Conservation (phyloP, 1,140 invertebrate genomes). For the Drosophila nikananu region DNA sequence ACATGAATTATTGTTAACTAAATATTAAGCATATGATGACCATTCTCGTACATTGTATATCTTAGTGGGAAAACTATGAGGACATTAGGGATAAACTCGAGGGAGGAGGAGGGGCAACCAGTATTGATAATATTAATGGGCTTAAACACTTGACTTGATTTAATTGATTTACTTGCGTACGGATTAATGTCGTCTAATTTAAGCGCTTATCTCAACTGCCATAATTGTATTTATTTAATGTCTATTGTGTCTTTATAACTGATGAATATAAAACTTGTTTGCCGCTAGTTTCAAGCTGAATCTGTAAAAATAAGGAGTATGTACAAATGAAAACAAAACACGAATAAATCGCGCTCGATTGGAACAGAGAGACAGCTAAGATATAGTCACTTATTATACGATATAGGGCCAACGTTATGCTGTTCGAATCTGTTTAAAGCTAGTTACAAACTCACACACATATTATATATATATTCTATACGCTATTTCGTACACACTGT, state of each 20-base stretch:
- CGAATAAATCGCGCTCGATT: conserved; percentile 15
- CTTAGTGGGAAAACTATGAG: conserved; percentile 34
- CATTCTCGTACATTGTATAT: conserved; percentile 40
- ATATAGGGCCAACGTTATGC: conserved; percentile 58
- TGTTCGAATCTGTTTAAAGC: conserved; percentile 66
- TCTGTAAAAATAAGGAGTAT: conserved; percentile 53
- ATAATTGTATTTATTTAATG: conserved; percentile 68
- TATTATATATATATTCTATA: conserved; percentile 41
- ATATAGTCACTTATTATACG: conserved; percentile 28
- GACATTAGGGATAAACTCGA: conserved; percentile 20
- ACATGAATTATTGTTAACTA: conserved; percentile 74
- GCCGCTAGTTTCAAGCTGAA: conserved; percentile 34
- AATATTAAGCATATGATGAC: conserved; percentile 76
- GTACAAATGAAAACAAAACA: conserved; percentile 29
- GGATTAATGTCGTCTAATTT: conserved; percentile 50
- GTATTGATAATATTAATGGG: conserved; percentile 63
- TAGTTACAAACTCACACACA: conserved; percentile 54
- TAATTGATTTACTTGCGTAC: conserved; percentile 15
- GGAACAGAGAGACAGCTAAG: conserved; percentile 6
- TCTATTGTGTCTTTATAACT: conserved; percentile 24
- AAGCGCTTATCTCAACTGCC: conserved; percentile 77
- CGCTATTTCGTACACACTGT: conserved; percentile 64
- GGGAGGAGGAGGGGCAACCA: conserved; percentile 39
- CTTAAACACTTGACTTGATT: conserved; percentile 15
- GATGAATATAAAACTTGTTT: conserved; percentile 52